A percentile compares a stretch with the other conserved stretches of the same genome.
Evolutionary conservation across 2,797 vertebrate genomes (phyloP).

Genomic region (Thaleichthys pacificus): DNA sequence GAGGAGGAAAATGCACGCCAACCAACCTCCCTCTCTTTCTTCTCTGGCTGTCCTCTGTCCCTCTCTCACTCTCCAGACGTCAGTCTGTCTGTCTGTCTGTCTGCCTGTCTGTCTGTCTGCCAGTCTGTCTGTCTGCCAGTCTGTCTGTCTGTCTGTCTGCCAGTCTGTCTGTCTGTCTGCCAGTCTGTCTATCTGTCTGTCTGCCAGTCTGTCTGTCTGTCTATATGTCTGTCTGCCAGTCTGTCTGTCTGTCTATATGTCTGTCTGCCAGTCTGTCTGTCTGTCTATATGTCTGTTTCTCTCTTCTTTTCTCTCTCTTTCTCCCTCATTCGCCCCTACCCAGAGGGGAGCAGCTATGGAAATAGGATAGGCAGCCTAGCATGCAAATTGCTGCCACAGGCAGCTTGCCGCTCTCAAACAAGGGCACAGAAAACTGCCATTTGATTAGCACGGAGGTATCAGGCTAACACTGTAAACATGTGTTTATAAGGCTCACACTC

Average conservation of each 20-base stretch:
- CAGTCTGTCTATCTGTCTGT: constrained; percentile 22
- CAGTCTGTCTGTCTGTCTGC: neutral
- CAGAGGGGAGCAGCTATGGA: constrained; percentile 60
- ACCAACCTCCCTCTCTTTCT: too few species aligned
- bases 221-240: constrained; percentile 18
- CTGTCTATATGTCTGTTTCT: constrained; percentile 8
- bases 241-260: constrained; percentile 10
- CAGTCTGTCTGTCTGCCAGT: too few species aligned
- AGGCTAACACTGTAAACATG: constrained; percentile 47
- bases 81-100: neutral
- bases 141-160: neutral
- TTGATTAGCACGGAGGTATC: constrained; percentile 57
- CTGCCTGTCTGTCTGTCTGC: too few species aligned
- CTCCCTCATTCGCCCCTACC: constrained; percentile 36
- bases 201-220: constrained; percentile 34
- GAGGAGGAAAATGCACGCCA: too few species aligned
- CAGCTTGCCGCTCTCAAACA: constrained; percentile 45
- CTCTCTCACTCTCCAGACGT: constrained; percentile 9
- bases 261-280: constrained; percentile 17
- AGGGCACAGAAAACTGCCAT: constrained; percentile 49
- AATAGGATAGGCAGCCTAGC: constrained; percentile 60
- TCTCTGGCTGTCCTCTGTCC: neutral
- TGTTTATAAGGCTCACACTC: constrained; percentile 49
- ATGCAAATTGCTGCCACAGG: constrained; percentile 63
- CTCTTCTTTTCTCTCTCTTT: constrained; percentile 22